Evolutionary conservation across 2,888 invertebrate species (phyloP), one percentile per base, ranked within the genome.

Genomic region (Rapana venosa): DNA sequence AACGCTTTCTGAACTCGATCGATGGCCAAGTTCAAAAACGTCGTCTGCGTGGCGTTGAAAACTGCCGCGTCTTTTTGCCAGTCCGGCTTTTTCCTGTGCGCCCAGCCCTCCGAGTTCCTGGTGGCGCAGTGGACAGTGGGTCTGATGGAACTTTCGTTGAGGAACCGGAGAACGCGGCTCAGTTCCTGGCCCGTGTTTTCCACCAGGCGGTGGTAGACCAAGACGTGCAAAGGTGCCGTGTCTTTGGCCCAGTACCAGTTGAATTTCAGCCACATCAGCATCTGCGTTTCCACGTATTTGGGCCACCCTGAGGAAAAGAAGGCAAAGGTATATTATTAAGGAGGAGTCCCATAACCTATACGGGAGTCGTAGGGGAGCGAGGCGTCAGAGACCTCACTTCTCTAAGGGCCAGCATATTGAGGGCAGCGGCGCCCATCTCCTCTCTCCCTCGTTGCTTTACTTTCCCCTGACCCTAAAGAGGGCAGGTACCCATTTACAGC

Each of bases 181-280:
- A 87, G 87, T 22, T 87, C 87, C 8, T 8, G 74, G 8, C 26
- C 87, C 74, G 22, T 32, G 74, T 87, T 11, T 15, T 66, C 87
- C 87, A 87, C 47, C 74, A 87, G n/a, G 15, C 87, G 87, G 47
- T 87, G 87, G 47, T 87, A 87, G 47, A 87, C 87, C n/a, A 87
- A 17, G 1, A 87, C 74, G 47, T 87, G 87, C 26, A 87, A 47
- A 13, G 87, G 74, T 2, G 36, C 32, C 8, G 0, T 15, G 74
- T 74, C 74, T 6, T 47, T 36, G n/a, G 74, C 74, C 87, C 87
- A 87, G 74, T 61, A 36, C 87, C 70, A 47, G 87, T 87, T 36
- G 36, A 74, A 35, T 17, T 70, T 47, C 30, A 36, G 47, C 87
- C 87, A 87, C 74, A 36, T 36, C 15, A 11, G 17, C 87, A 87